Evolutionary conservation across 2,888 invertebrate genomes (phyloP), one percentile per base, ranked within the genome.

Genomic region (Gnatocerus cornutus): DNA sequence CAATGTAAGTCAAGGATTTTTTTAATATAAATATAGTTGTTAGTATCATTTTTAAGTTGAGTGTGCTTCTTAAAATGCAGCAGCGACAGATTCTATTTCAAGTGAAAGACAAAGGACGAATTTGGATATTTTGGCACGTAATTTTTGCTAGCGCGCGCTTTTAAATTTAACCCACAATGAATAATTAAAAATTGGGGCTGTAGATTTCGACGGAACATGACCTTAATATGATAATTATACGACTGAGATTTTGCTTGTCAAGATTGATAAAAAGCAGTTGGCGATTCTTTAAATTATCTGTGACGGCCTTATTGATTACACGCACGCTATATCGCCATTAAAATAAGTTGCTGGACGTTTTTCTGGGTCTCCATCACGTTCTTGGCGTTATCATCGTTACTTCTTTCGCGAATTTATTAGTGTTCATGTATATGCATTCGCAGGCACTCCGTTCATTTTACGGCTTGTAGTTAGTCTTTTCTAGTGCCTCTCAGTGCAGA

Each of bases 311-410:
- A 69, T 64, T 64, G 68, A 69, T 64, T 58, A 63, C 63, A 52
- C 50, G 56, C 68, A 69, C 68, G 68, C 68, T 30, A 69, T 69
- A n/a, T 50, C n/a, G 58, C 68, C 63, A 69, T 69, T 69, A 69
- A 55, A 6, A 56, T 30, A 45, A 10, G 33, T 12, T 59, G 14
- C 46, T 59, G 55, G 13, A 16, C 45, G 50, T 30, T 50, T 29
- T 10, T 14, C 46, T 14, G n/a, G 33, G 33, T 6, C 33, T 10
- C 16, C 37, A 55, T 55, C 55, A 39, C 55, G 55, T 55, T 21
- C 41, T n/a, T 30, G 14, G 46, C 39, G 14, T 62, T 62, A 62
- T 50, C 48, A 39, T 33, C 30, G 39, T 13, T 29, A 48, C 33
- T 7, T 33, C 33, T 7, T 33, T 33, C 33, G 9, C 7, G 30